Percentiles rank a stretch among this genome's conserved stretches.
Evolutionary conservation across 2,888 invertebrate species (phyloP).

Genomic region (Helleia helle): DNA sequence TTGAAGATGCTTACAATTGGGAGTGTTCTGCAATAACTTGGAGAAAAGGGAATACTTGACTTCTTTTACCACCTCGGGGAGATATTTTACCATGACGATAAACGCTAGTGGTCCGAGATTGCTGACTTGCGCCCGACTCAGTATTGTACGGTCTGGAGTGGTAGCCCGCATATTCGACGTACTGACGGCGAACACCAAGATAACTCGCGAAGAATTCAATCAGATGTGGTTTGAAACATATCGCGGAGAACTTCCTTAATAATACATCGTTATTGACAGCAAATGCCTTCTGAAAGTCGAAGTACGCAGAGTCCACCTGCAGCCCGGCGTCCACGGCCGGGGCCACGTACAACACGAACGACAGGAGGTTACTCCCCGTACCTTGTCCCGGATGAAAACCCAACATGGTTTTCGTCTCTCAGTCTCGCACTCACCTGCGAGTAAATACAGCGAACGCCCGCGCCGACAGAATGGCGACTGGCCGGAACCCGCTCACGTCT

Average conservation of each 20-base stretch:
- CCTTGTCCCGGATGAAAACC: constrained; percentile 5
- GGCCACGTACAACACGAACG: no score
- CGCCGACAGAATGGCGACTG: no score
- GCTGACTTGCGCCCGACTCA: not conserved
- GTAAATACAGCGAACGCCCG: not conserved
- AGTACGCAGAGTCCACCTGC: constrained; percentile 13
- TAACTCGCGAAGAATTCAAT: no score
- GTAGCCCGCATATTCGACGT: no score
- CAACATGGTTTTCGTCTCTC: constrained; percentile 7
- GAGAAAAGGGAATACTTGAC: not conserved
- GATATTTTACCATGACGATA: not conserved
- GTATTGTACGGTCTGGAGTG: no score
- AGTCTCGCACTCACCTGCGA: not conserved
- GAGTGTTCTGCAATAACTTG: not conserved
- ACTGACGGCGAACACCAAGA: no score
- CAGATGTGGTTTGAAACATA: not conserved
- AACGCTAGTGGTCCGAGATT: no score
- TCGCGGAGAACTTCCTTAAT: not conserved
- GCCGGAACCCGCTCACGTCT: no score
- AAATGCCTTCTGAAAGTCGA: constrained; percentile 9
- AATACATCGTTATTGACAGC: constrained; percentile 13
- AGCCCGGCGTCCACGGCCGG: constrained; percentile 11
- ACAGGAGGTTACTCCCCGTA: no score
- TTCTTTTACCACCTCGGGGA: not conserved
- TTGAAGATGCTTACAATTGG: not conserved